Conservation (phyloP, 2,797 vertebrate species). For the Anabacerthia variegaticeps region DNA sequence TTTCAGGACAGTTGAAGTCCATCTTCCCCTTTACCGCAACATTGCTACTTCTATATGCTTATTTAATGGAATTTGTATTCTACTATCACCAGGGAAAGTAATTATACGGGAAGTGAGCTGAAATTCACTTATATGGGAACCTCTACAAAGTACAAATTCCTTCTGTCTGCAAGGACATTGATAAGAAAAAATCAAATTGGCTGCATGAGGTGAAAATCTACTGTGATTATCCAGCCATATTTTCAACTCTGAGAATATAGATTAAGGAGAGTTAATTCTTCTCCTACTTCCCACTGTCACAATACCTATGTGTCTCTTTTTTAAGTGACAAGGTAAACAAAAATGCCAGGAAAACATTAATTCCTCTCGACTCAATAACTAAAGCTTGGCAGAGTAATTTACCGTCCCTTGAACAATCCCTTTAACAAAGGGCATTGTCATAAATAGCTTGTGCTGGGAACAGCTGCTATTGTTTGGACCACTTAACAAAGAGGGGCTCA, state of each 20-base stretch:
- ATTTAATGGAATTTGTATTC: neutral
- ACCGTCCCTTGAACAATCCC: constrained; percentile 54
- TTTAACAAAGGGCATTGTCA: constrained; percentile 66
- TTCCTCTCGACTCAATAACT: constrained; percentile 57
- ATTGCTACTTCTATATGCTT: neutral
- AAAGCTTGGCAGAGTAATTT: constrained; percentile 68
- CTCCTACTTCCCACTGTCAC: constrained; percentile 43
- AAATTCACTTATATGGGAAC: constrained; percentile 8
- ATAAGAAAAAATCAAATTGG: neutral
- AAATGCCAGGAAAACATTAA: constrained; percentile 74
- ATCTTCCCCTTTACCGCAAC: neutral
- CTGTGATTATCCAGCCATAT: neutral
- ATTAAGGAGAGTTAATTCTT: constrained; percentile 35
- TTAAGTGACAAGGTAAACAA: constrained; percentile 64
- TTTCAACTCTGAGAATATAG: neutral
- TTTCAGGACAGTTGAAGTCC: neutral
- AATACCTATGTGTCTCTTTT: constrained; percentile 59
- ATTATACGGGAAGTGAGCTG: neutral
- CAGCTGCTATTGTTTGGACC: constrained; percentile 49
- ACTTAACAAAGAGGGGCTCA: constrained; percentile 53
- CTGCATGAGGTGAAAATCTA: neutral
- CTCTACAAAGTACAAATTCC: neutral
- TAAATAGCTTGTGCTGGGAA: constrained; percentile 67
- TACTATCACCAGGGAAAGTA: neutral
- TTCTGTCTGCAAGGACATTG: neutral